Evolutionary conservation across 2,797 vertebrate species (phyloP).

Genomic region (Aphelocoma californica): DNA sequence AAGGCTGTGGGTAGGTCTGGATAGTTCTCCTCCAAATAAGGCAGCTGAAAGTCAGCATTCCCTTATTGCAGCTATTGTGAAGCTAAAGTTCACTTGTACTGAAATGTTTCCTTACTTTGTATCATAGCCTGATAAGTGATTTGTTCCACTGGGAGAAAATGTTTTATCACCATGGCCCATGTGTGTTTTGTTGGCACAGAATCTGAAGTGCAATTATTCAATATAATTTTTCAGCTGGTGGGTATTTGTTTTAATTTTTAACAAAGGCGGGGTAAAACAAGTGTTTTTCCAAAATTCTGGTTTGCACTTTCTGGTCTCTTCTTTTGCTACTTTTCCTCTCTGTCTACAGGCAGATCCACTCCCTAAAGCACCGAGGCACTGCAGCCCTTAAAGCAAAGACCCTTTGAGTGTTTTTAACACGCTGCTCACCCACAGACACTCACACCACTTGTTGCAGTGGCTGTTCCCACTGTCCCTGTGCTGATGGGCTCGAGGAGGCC

Average conservation of each 20-base stretch:
- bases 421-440: not conserved
- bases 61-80: slow-evolving; percentile 26
- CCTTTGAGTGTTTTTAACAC: not conserved
- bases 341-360: not conserved
- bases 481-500: not conserved
- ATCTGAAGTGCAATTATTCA: slow-evolving; percentile 41
- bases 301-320: slow-evolving; percentile 23
- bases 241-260: slow-evolving; percentile 58
- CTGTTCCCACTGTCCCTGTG: not conserved
- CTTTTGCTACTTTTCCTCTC: not conserved
- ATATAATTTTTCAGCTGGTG: slow-evolving; percentile 57
- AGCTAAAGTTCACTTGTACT: slow-evolving; percentile 56
- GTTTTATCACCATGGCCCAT: slow-evolving; percentile 56
- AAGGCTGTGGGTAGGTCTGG: slow-evolving; percentile 28
- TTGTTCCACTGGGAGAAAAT: slow-evolving; percentile 42
- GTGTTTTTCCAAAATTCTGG: not conserved
- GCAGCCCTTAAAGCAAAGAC: not conserved
- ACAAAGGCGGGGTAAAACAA: slow-evolving; percentile 13
- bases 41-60: slow-evolving; percentile 34
- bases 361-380: not conserved
- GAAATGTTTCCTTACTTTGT: slow-evolving; percentile 65
- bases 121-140: slow-evolving; percentile 56
- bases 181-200: slow-evolving; percentile 62
- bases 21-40: slow-evolving; percentile 42
- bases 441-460: not conserved